These are phyloP conservation scores for Napeogenes inachia DNA, from an alignment of 2,888 invertebrate genomes.

Conservation along the genomic window DNA sequence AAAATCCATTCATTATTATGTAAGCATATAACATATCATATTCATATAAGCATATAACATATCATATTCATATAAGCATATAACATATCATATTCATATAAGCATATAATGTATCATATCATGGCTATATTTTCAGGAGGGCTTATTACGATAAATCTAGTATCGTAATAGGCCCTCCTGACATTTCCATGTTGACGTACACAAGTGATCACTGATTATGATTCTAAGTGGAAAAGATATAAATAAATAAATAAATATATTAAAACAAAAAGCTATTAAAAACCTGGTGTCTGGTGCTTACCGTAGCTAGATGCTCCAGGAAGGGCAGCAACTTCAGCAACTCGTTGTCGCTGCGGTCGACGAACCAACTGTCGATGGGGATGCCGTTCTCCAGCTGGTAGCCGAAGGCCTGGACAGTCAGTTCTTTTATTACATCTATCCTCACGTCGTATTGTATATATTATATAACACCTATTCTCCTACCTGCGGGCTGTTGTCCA, in stretches of 20 bases:
- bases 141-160: too few species aligned
- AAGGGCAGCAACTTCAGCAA: slow-evolving; percentile 94
- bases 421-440: background rate
- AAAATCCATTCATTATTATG: too few species aligned
- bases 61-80: background rate
- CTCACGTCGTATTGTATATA: background rate
- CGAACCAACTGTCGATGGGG: slow-evolving; percentile 98
- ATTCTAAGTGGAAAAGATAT: too few species aligned
- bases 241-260: too few species aligned
- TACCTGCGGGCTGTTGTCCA: slow-evolving; percentile 71
- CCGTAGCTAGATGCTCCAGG: slow-evolving; percentile 88
- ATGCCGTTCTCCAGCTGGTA: slow-evolving; percentile 95
- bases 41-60: background rate
- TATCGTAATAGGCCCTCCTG: too few species aligned
- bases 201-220: too few species aligned
- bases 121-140: background rate
- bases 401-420: slow-evolving; percentile 87
- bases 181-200: too few species aligned
- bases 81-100: background rate
- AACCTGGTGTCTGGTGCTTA: slow-evolving; percentile 66
- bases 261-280: background rate
- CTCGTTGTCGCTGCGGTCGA: slow-evolving; percentile 92
- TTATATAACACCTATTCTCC: background rate
- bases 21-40: background rate
- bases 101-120: background rate